A percentile compares a stretch with the other conserved stretches of the same genome.
Evolutionary conservation across 2,888 invertebrate genomes (phyloP).

Genomic region (Chloroclysta siterata): DNA sequence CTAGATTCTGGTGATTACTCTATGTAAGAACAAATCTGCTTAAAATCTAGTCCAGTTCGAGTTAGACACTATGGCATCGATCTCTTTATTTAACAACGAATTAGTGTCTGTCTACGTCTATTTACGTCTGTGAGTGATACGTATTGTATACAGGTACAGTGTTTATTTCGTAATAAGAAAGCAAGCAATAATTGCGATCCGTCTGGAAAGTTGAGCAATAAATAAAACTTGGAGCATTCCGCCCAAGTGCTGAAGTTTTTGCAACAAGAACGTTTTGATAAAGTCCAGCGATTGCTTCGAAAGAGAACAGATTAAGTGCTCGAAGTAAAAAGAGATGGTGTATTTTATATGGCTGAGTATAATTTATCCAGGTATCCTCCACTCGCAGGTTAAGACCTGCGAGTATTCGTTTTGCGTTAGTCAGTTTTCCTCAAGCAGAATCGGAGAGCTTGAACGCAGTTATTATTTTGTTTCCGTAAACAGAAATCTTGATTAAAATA

Average conservation of each 20-base stretch:
- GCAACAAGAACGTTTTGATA: conserved; percentile 36
- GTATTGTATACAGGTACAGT: not conserved
- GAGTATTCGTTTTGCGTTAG: too few relatives aligned
- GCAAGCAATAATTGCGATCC: conserved; percentile 37
- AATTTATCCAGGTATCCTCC: not conserved
- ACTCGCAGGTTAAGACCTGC: not conserved
- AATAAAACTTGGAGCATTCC: conserved; percentile 39
- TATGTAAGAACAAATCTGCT: too few relatives aligned
- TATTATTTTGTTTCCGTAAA: not conserved
- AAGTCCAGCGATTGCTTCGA: conserved; percentile 33
- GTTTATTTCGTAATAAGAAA: conserved; percentile 14
- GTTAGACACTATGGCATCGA: too few relatives aligned
- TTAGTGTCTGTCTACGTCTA: too few relatives aligned
- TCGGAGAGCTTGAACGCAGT: not conserved
- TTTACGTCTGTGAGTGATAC: too few relatives aligned
- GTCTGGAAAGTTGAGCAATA: conserved; percentile 41
- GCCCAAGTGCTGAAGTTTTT: conserved; percentile 35
- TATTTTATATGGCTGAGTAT: conserved; percentile 4
- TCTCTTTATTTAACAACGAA: too few relatives aligned
- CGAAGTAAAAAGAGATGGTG: conserved; percentile 12
- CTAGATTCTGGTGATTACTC: too few relatives aligned
- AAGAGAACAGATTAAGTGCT: conserved; percentile 25
- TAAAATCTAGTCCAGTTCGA: too few relatives aligned
- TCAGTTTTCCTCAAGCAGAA: not conserved
- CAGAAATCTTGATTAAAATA: conserved; percentile 2